Evolutionary conservation across 2,888 invertebrate species (phyloP), one percentile per base, ranked within the genome.

Genomic region (Lasioglossum lativentre): DNA sequence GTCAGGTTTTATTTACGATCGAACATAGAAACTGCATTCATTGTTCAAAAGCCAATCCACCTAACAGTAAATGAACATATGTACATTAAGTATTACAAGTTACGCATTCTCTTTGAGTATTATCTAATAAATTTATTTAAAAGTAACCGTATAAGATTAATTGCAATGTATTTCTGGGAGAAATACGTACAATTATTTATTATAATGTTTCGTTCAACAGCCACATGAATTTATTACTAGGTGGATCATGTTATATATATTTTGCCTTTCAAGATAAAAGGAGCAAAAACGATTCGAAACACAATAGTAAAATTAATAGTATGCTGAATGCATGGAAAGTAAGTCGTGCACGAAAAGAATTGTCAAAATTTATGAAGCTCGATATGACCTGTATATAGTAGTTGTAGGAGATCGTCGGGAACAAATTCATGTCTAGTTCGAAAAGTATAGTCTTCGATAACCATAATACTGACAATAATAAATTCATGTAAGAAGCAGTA

Each of bases 401-500:
- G n/a, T 12, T n/a, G 42, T 75, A 56, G n/a, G 42, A 85, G 23
- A 78, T 81, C 85, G 38, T 66, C 40, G 78, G 78, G 78, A 78
- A 75, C 74, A 78, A 30, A 59, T 78, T 77, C 23, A 40, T 75
- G 63, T 75, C 78, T 34, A 80, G 75, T 80, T 86, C 71, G 23
- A 83, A 76, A 63, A 63, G 27, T 5, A 47, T 75, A 80, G 47
- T 78, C 66, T 80, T 83, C 38, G 19, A 34, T 81, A 79, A 84
- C 38, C 77, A 68, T 82, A 86, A 86, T 84, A 86, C 84, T 87
- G 84, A 87, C 78, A 82, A 87, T 82, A 87, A 87, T 85, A 85
- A 85, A 87, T 86, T 85, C 79, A 85, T 84, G 85, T 38, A 78
- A 59, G 81, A 84, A 83, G 74, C 72, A 80, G 80, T 79, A 83